Evolutionary conservation across 2,888 invertebrate genomes (phyloP).

Genomic region (Tiphia femorata): DNA sequence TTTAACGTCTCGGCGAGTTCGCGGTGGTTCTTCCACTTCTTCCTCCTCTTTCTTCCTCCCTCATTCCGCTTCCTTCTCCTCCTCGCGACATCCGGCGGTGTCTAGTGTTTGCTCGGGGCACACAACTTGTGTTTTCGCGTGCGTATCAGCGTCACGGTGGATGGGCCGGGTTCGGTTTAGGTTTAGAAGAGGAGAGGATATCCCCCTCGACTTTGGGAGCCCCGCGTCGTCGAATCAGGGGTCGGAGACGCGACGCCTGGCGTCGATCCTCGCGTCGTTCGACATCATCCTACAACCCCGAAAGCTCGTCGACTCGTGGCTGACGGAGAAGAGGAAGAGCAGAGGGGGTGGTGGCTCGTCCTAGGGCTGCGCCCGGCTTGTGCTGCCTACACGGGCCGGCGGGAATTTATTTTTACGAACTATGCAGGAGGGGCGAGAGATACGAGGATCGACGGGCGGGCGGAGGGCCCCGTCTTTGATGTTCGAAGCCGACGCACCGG

Average conservation of each 20-base stretch:
- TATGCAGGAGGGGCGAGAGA: constrained; percentile 59
- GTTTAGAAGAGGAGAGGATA: too few species aligned
- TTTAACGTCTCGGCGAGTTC: constrained; percentile 64
- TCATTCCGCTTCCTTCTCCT: constrained; percentile 11
- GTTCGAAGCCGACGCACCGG: constrained; percentile 59
- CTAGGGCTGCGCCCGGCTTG: neutral
- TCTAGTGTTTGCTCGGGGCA: constrained; percentile 61
- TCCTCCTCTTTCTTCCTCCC: constrained; percentile 22
- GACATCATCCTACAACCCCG: constrained; percentile 19
- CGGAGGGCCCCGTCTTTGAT: constrained; percentile 59
- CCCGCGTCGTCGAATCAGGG: constrained; percentile 12
- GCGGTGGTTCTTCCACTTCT: constrained; percentile 28
- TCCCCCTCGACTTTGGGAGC: constrained; percentile 35
- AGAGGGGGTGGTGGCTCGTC: too few species aligned
- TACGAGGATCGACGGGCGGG: constrained; percentile 31
- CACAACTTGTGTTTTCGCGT: constrained; percentile 65
- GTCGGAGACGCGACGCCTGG: constrained; percentile 3
- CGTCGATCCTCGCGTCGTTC: constrained; percentile 17
- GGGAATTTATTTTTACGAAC: constrained; percentile 66
- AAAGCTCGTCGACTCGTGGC: constrained; percentile 2
- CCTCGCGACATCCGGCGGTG: constrained; percentile 21
- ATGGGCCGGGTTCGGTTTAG: constrained; percentile 27
- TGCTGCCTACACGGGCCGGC: constrained; percentile 26
- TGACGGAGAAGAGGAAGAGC: constrained; percentile 22
- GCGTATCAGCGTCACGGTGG: constrained; percentile 52